Base-by-base conservation (phyloP, 2,888 invertebrate species). In the Cataglyphis altisquamis region DNA sequence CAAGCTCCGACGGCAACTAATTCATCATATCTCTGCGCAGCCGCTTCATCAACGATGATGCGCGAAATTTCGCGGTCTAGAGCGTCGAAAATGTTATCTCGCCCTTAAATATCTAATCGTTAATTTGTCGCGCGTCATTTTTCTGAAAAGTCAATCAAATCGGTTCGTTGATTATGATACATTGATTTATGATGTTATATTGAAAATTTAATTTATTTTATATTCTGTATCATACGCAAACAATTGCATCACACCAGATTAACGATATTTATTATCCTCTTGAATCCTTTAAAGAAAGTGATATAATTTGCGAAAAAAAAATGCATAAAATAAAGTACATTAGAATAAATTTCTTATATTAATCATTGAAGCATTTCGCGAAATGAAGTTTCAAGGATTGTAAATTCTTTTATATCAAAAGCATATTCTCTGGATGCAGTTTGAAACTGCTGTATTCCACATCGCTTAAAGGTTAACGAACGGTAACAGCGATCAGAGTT, bases 11-110 rank as follows among this genome's bases (percentile, higher is more conserved):
- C 57, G 45, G 78, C 67, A 6, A 6, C 6, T 45, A 63, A 88
- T 88, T 88, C 82, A 83, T 88, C 88, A 84, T 83, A 29, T 75
- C 82, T 62, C 18, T 68, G 48, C 77, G 57, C 39, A 39, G 39
- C 9, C 39, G 80, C 82, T 85, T 83, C 75, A 77, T 85, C 80
- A 72, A 52, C 75, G 77, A 82, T 85, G 81, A 84, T 82, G 84
- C 73, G 73, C 45, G 73, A 72, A 80, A 80, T 80, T 80, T 72
- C 57, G 60, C 25, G 78, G 21, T 80, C 57, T 45, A 60, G 73
- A 72, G 57, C 60, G 57, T 18, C 73, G 60, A 32, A 57, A 80
- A 60, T 29, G 60, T n/a, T n/a, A 18, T n/a, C 57, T n/a, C 60
- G 45, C 15, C 21, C 41, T 32, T 68, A 57, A 29, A 29, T 29